Evolutionary conservation across 2,888 invertebrate species (phyloP), one percentile per base, ranked within the genome.

Genomic region (Lepidochrysops patricia): DNA sequence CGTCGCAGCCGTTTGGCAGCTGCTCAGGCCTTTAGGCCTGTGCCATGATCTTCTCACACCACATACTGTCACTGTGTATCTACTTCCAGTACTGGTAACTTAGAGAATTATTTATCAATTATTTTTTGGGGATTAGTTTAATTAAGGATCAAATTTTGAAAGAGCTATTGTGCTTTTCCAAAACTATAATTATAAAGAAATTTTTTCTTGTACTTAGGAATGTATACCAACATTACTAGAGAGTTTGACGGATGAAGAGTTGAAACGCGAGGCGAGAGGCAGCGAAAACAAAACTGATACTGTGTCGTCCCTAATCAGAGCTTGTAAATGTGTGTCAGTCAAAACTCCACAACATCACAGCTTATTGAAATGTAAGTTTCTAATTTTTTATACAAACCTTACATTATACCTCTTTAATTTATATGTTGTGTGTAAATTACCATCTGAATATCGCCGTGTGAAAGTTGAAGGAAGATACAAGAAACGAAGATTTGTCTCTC

Each of bases 221-320:
- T 94, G 96, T 82, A 95, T 98, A 68, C 95, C 97, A 64, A 93
- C 94, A 72, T 93, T 97, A 74, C 89, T 98, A 76, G 97, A 98
- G 77, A 95, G 96, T 83, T 90, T 98, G 74, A 96, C 97, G 23
- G 98, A 98, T 80, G 98, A 98, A 66, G 98, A 98, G 79, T 84
- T 98, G 62, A 98, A 98, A 79, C 94, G 96, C 70, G 98, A 98
- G 87, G 97, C 97, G 3, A 97, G 98, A 77, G 91, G 91, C 13
- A 95, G 94, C 75, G 98, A 98, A 84, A 96, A 96, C 65, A 98
- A 98, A 87, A 98, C 97, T 80, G 98, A 98, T 86, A 96, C 97
- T 57, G 95, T 98, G 68, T 97, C 98, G 64, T 95, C 96, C 68
- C 96, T 98, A 78, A 96, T 98, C 65, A 96, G 97, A 85, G 95